A percentile compares a stretch with the other conserved stretches of the same genome.
These are phyloP conservation scores for Ptyas mucosa DNA, from an alignment of 2,113 vertebrate genomes.

Conservation along the genomic window DNA sequence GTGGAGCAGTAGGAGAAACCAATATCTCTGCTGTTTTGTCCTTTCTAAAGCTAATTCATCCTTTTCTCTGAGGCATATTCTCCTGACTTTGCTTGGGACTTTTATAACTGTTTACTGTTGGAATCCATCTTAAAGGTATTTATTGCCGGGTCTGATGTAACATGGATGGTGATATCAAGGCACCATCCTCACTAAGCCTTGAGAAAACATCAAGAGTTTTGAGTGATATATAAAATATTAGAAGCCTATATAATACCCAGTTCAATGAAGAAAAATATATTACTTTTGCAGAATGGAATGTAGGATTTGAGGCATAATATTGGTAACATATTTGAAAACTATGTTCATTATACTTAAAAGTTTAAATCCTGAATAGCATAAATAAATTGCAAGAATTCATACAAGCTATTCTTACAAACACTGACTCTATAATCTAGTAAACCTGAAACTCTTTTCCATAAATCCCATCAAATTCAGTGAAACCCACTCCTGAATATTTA, in stretches of 20 bases:
- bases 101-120: slow-evolving; percentile 57
- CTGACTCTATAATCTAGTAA: not conserved
- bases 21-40: slow-evolving; percentile 71
- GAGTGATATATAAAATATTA: not conserved
- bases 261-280: not conserved
- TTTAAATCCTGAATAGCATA: not conserved
- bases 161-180: slow-evolving; percentile 30
- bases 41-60: slow-evolving; percentile 72
- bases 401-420: not conserved
- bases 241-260: not conserved
- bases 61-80: slow-evolving; percentile 64
- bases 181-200: slow-evolving; percentile 17
- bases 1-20: slow-evolving; percentile 70
- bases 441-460: not conserved
- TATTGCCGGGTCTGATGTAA: slow-evolving; percentile 45
- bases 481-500: not conserved
- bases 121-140: slow-evolving; percentile 40
- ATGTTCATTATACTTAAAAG: not conserved
- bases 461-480: not conserved
- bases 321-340: too few species aligned
- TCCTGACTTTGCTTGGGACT: slow-evolving; percentile 60
- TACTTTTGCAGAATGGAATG: not conserved
- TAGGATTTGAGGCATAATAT: not conserved
- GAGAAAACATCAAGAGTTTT: not conserved
- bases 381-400: not conserved